phyloP scores from a whole-genome alignment of 2,113 vertebrate species.

The Abramis brama region DNA sequence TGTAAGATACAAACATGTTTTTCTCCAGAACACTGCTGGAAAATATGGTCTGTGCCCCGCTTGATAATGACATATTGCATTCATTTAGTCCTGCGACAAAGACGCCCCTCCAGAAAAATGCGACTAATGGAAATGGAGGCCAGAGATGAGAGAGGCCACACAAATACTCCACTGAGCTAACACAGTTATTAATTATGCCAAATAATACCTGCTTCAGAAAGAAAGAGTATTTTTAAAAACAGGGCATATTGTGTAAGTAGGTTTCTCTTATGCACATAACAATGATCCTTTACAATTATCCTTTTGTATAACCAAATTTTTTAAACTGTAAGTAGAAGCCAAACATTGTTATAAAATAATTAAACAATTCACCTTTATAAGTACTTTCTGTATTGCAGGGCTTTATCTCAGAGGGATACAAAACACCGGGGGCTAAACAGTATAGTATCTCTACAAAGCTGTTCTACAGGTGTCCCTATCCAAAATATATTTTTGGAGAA shows the following conservation, averaged over 20 bases:
- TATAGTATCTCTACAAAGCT: slow-evolving; percentile 12
- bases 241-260: background rate
- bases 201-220: slow-evolving; percentile 39
- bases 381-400: background rate
- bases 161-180: slow-evolving; percentile 54
- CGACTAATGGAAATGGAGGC: slow-evolving; percentile 56
- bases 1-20: slow-evolving; percentile 46
- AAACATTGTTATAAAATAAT: background rate
- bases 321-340: background rate
- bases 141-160: slow-evolving; percentile 54
- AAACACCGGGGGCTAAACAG: slow-evolving; percentile 25
- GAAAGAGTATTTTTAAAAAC: slow-evolving; percentile 36
- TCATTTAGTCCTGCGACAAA: slow-evolving; percentile 52
- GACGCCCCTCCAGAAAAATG: slow-evolving; percentile 50
- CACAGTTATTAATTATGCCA: slow-evolving; percentile 51
- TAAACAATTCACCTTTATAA: background rate
- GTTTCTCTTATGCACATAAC: slow-evolving; percentile 4
- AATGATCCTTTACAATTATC: background rate
- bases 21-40: slow-evolving; percentile 36
- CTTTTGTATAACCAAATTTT: background rate
- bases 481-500: slow-evolving; percentile 35
- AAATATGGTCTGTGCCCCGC: slow-evolving; percentile 11
- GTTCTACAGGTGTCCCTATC: slow-evolving; percentile 22
- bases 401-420: slow-evolving; percentile 19
- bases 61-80: slow-evolving; percentile 58